These are phyloP conservation scores for Trachelus tabidus DNA, from an alignment of 2,888 invertebrate genomes.

Conservation along the genomic window DNA sequence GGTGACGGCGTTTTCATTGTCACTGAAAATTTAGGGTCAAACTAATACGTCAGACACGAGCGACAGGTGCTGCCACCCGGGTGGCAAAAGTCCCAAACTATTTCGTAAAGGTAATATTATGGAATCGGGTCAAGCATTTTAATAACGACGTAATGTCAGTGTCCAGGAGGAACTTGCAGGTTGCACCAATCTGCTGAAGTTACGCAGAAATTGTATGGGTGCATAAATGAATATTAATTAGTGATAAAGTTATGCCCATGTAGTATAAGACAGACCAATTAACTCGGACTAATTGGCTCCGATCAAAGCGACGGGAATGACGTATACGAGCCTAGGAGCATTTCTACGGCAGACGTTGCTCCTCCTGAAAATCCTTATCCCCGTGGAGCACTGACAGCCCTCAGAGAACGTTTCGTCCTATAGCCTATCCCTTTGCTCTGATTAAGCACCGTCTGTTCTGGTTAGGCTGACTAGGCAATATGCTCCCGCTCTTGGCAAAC, in stretches of 20 bases:
- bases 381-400: neutral
- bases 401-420: constrained; percentile 15
- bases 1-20: too few relatives aligned
- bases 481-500: constrained; percentile 15
- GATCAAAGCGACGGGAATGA: too few relatives aligned
- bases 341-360: constrained; percentile 1
- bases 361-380: neutral
- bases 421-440: constrained; percentile 24
- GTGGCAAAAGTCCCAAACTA: constrained; percentile 26
- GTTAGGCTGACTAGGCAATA: constrained; percentile 36
- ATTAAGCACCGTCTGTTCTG: constrained; percentile 38
- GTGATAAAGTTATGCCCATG: too few relatives aligned
- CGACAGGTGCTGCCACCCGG: too few relatives aligned
- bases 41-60: too few relatives aligned
- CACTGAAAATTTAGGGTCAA: too few relatives aligned
- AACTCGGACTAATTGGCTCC: too few relatives aligned
- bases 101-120: constrained; percentile 15
- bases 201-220: too few relatives aligned
- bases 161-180: constrained; percentile 11
- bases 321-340: neutral
- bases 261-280: too few relatives aligned
- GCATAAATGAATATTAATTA: too few relatives aligned
- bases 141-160: constrained; percentile 51
- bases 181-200: too few relatives aligned
- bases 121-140: constrained; percentile 52